A percentile compares a stretch with the other conserved stretches of the same genome.
Conservation (phyloP, 2,888 invertebrate species). For the Drosophila neotestacea region DNA sequence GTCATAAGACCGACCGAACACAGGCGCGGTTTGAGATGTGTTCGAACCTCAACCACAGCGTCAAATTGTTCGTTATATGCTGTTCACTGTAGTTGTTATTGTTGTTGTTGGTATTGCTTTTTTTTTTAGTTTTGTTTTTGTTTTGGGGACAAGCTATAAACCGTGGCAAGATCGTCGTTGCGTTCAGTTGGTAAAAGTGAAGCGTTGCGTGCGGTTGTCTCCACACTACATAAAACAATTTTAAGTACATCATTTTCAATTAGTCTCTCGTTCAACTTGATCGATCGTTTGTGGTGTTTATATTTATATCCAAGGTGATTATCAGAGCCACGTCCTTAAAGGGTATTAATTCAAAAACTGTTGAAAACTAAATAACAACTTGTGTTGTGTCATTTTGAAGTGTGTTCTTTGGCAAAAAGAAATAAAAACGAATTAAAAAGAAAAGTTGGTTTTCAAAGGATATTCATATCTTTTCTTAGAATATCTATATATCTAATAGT, state of each 20-base stretch:
- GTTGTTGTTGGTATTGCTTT: constrained; percentile 28
- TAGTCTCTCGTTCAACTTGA: constrained; percentile 29
- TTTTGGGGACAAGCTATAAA: constrained; percentile 85
- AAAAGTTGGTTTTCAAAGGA: neutral
- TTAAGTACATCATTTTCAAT: constrained; percentile 22
- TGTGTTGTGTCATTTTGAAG: constrained; percentile 36
- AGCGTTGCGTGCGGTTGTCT: constrained; percentile 84
- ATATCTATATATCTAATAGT: neutral
- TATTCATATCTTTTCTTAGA: neutral
- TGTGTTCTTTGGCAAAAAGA: neutral
- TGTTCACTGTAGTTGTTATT: constrained; percentile 31
- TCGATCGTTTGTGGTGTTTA: constrained; percentile 36
- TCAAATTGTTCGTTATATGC: constrained; percentile 36
- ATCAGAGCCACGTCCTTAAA: constrained; percentile 43
- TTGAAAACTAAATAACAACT: constrained; percentile 4
- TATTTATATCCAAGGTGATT: constrained; percentile 46
- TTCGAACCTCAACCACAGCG: constrained; percentile 60
- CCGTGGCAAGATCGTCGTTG: constrained; percentile 84
- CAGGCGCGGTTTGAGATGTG: constrained; percentile 57
- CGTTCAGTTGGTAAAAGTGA: constrained; percentile 85
- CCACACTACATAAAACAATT: constrained; percentile 35
- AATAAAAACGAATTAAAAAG: neutral
- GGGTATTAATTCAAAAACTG: constrained; percentile 36
- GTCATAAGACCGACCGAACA: constrained; percentile 15
- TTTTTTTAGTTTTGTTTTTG: constrained; percentile 51